Base-by-base conservation (phyloP, 2,113 vertebrate genomes). In the Girardinichthys multiradiatus region DNA sequence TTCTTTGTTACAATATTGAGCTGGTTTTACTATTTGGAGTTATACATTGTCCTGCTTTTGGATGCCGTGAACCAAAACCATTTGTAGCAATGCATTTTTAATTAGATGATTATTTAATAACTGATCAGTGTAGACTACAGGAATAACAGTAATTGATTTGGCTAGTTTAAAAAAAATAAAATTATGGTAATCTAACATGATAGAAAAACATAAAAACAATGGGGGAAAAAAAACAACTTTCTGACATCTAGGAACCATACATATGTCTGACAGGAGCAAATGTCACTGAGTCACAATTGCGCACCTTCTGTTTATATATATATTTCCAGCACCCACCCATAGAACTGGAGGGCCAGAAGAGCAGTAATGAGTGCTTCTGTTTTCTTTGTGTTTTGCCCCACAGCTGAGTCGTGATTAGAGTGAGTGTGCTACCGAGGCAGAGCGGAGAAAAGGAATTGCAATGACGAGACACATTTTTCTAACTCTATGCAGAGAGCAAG, bases 321-420 rank as follows among this genome's bases (percentile, higher is more conserved):
- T 35, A 35, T 80, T 77, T 80, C 51, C 60, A 45, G 42, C 68
- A 68, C 61, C 30, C 26, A 48, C 45, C 31, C 27, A 13, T 68
- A 42, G 57, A 78, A 76, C 70, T 70, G 64, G 70, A 82, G 86
- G 81, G 83, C 81, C 79, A 69, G 76, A 65, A 72, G 70, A 81
- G 75, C 71, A 72, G 73, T 88, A 88, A 91, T 88, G 87, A 88
- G 77, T 87, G 88, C 80, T 61, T 77, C 64, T 83, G 35, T 85
- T 84, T 89, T 85, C 71, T 85, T 80, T 88, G 81, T 83, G 48
- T 89, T 86, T 86, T 81, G 80, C 74, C 87, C 88, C 83, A 80
- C 72, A 89, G 89, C 90, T 81, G 83, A 89, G 78, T 90, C 61
- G 51, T 86, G 86, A 89, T 86, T 69, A 80, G 76, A 87, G 65